Percentiles rank a stretch among this genome's conserved stretches.
Conservation (phyloP, 2,113 vertebrate genomes). For the Thamnophis sirtalis region DNA sequence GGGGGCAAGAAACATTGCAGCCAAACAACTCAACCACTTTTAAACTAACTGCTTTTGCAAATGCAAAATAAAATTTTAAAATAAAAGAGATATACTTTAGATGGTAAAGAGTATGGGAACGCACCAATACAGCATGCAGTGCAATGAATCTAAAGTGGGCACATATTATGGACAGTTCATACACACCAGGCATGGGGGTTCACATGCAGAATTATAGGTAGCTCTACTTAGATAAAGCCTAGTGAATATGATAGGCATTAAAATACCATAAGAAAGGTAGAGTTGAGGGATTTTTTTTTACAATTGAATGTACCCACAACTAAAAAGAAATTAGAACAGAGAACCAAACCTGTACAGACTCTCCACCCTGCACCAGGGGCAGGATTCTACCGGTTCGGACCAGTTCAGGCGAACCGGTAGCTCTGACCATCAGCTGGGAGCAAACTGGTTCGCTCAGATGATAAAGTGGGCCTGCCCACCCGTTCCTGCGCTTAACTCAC, state of each 20-base stretch:
- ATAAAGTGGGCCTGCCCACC: too few species aligned
- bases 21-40: background rate
- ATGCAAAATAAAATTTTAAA: background rate
- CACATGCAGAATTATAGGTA: background rate
- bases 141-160: background rate
- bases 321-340: background rate
- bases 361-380: background rate
- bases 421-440: too few species aligned
- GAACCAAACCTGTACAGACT: background rate
- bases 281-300: background rate
- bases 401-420: too few species aligned
- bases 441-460: too few species aligned
- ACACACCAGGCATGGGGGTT: background rate
- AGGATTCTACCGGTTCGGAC: too few species aligned
- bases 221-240: background rate
- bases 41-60: conserved; percentile 1
- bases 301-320: background rate
- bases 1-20: background rate
- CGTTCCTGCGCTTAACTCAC: too few species aligned
- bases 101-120: background rate
- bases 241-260: background rate
- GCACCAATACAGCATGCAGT: background rate
- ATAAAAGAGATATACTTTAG: background rate
- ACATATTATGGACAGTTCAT: background rate
- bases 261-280: background rate